Percentiles rank a stretch among this genome's conserved stretches.
Evolutionary conservation across 2,113 vertebrate genomes (phyloP).

Genomic region (Otolemur garnettii): DNA sequence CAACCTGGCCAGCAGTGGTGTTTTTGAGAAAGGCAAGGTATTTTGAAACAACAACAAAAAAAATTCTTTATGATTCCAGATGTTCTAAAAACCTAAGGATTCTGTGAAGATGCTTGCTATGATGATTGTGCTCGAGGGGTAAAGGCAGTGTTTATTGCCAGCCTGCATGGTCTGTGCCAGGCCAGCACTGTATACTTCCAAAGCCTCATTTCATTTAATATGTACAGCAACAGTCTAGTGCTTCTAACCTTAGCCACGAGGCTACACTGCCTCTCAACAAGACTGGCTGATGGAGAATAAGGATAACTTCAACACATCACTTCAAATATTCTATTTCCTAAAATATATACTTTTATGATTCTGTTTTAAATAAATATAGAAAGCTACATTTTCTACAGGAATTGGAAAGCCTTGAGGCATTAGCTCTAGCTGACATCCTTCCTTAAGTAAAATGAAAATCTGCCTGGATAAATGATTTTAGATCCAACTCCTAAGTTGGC

Average conservation of each 20-base stretch:
- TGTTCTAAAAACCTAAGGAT: neutral
- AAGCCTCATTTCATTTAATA: constrained; percentile 14
- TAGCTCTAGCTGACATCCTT: neutral
- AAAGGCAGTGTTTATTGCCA: neutral
- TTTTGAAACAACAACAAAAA: neutral
- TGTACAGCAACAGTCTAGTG: neutral
- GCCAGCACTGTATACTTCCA: neutral
- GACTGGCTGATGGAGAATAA: neutral
- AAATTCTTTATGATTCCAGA: neutral
- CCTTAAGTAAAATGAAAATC: constrained; percentile 25
- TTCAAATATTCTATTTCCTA: neutral
- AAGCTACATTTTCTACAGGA: neutral
- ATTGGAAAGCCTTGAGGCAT: neutral
- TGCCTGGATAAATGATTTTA: neutral
- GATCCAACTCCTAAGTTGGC: neutral
- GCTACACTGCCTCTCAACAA: neutral
- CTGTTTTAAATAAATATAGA: constrained; percentile 33
- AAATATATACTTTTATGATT: neutral
- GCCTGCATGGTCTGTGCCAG: neutral
- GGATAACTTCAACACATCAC: neutral
- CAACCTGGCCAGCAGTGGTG: neutral
- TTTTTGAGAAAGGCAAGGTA: neutral
- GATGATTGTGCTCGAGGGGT: neutral
- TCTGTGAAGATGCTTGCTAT: neutral
- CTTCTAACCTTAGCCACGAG: neutral